Evolutionary conservation across 2,797 vertebrate genomes (phyloP), one percentile per base, ranked within the genome.

Genomic region (Phoebastria nigripes): DNA sequence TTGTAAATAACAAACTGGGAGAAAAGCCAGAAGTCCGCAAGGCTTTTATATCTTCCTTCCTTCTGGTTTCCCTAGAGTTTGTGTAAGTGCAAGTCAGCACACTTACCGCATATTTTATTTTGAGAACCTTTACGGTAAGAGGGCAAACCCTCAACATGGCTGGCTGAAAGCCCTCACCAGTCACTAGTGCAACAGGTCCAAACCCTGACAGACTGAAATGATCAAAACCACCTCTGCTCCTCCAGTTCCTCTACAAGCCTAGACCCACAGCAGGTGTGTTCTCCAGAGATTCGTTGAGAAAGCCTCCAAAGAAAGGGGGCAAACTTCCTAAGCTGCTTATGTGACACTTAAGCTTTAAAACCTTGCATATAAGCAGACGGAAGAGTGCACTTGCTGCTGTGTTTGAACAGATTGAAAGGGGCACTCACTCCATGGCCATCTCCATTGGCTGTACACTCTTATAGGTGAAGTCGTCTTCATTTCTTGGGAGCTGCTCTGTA

Each of bases 1-100:
- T 62, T 88, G 88, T 90, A 95, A 97, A 94, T 94, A 94, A 77
- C 77, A 87, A 92, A 62, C 80, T 79, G 82, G 94, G 94, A 96
- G 37, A 73, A 79, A 62, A 94, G 91, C 95, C 96, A 96, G 77
- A 83, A 90, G 62, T 47, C 70, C 76, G 35, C 31, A 84, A 73
- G 90, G 66, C 73, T 84, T 95, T 95, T 69, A 20, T 70, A 61
- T 89, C 91, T 95, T 91, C 72, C 82, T 93, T 94, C 91, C 58
- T 94, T 91, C 85, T 87, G 42, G 28, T 82, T 94, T 88, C 88
- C 66, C 73, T 76, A 24, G 77, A 93, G 85, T 56, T 73, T 79
- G 20, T 70, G 1, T 58, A 82, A 94, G 39, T 93, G 86, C 94
- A 96, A 94, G 73, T 90, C 90, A 94, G 85, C 80, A 79, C 46